Evolutionary conservation across 2,888 invertebrate species (phyloP), one percentile per base, ranked within the genome.

Genomic region (Chrysina gloriosa): DNA sequence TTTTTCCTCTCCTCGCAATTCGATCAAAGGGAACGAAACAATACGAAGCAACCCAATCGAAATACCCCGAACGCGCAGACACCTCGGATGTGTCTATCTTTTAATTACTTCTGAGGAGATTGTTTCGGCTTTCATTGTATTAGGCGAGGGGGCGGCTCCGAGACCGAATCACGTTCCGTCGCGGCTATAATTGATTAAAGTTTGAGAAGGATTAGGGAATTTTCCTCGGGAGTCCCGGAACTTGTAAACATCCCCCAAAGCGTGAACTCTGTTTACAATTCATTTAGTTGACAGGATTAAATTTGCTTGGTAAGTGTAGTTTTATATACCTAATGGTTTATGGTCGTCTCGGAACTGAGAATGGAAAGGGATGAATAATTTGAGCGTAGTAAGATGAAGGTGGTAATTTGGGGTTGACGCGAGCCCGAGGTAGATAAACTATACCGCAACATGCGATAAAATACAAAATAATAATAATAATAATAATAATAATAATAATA

Each of bases 241-340:
- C 63, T 68, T 70, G 69, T 71, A 73, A 72, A 73, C 71, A 71
- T 70, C 71, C 64, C 67, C 67, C 69, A 71, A 69, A 69, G 71
- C 65, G 67, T 61, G 64, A 69, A 72, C 71, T 70, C 71, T 75
- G 74, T 75, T 74, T 75, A 72, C 72, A 75, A 74, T 75, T 75
- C 72, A 74, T 74, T 75, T 75, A 72, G 64, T 69, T 69, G 65
- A 50, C 56, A 31, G 64, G 70, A 73, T 71, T 73, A 70, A 72
- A 70, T 71, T 70, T 70, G 69, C 52, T 68, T 64, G 31, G 45
- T 64, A 61, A 61, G 42, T 61, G 27, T 61, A 61, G 42, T 61
- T 61, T 61, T 61, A 61, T 61, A 42, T 42, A 61, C 36, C 36
- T 29, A 21, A 52, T 31, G 31, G 52, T 16, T 52, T 52, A 31